These are phyloP conservation scores for Jaculus jaculus DNA, from an alignment of 2,113 vertebrate species.

Conservation along the genomic window DNA sequence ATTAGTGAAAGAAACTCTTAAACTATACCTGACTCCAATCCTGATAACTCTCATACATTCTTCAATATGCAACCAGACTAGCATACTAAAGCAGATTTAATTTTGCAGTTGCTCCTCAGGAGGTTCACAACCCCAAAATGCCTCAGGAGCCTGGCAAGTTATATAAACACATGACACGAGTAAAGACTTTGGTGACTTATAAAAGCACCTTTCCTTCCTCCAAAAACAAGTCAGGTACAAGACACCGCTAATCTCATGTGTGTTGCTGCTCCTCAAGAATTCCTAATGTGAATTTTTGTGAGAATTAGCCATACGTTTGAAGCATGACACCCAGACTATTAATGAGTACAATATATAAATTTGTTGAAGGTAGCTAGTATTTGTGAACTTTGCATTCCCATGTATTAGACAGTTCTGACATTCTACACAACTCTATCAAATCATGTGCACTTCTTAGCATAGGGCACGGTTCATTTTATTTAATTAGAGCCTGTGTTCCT, in stretches of 20 bases:
- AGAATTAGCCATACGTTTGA: not conserved
- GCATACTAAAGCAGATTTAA: not conserved
- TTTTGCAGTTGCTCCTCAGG: not conserved
- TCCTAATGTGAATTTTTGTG: not conserved
- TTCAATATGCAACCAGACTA: not conserved
- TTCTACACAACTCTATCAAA: not conserved
- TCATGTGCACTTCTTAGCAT: not conserved
- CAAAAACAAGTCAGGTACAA: not conserved
- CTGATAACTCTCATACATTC: not conserved
- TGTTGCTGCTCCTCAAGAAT: constrained; percentile 16
- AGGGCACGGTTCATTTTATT: not conserved
- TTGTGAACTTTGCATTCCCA: not conserved
- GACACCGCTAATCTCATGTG: not conserved
- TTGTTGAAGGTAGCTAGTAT: not conserved
- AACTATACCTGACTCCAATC: not conserved
- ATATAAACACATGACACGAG: not conserved
- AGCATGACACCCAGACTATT: not conserved
- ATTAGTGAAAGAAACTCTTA: not conserved
- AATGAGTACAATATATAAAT: not conserved
- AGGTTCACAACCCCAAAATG: not conserved
- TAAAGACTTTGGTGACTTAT: not conserved
- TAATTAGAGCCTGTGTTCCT: not conserved
- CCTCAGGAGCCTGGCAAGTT: not conserved
- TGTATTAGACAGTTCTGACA: too few species aligned
- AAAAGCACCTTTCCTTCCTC: constrained; percentile 29